Evolutionary conservation across 1,140 invertebrate genomes (phyloP), one percentile per base, ranked within the genome.

Genomic region (Trypoxylus dichotomus): DNA sequence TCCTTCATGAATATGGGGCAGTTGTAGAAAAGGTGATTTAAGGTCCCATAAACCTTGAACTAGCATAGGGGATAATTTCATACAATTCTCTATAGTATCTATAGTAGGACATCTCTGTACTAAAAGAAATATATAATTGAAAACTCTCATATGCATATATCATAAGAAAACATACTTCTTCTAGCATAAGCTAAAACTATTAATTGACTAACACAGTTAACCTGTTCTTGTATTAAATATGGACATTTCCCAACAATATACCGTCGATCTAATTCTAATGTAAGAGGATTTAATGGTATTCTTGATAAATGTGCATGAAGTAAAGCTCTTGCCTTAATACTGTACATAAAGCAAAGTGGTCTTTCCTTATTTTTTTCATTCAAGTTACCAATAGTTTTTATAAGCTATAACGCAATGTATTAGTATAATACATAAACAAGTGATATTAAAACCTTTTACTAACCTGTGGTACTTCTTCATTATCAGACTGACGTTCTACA

Each of bases 191-290:
- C 96, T 79, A 99, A 88, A 82, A 97, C 91, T 72, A 98, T 96
- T 27, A 99, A 88, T 86, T 98, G 96, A 85, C 97, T 94, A 3
- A 97, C 93, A 86, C 97, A 97, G 82, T 94, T 95, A 68, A 99
- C 94, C 95, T 99, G 98, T 88, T 99, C 98, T 84, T 98, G 95
- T 79, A 99, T 93, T n/a, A 99, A 89, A 86, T 96, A 96, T 2
- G 98, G 97, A 86, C 95, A 96, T 86, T 98, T 97, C 82, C 93
- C 95, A 47, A 98, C 91, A 79, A 99, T 92, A 82, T 96, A 97
- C 82, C 94, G 91, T 63, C 94, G 89, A 87, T 96, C 95, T 81
- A 91, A 90, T 80, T 98, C 96, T 27, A 99, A 87, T 0, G 94
- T 96, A 58, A 93, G 89, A 0, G 92, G 90, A 82, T 94, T 94